Evolutionary conservation across 1,140 invertebrate species (phyloP).

Genomic region (Pemphigus obesinymphae): DNA sequence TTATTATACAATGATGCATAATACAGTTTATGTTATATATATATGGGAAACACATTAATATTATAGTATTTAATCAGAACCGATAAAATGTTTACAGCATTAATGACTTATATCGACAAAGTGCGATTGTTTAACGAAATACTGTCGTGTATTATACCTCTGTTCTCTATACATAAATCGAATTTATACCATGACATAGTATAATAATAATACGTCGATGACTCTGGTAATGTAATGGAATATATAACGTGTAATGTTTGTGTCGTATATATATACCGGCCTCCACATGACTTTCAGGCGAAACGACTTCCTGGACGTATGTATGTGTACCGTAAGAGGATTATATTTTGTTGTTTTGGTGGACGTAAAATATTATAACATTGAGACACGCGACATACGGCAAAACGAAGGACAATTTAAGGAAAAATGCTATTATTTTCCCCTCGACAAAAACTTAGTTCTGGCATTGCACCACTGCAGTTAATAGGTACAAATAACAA

Average conservation of each 20-base stretch:
- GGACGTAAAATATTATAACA: background rate
- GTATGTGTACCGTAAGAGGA: background rate
- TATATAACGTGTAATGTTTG: no score
- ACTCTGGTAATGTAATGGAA: background rate
- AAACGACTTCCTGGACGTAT: conserved; percentile 12
- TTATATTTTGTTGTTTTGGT: background rate
- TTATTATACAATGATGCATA: no score
- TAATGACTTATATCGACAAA: no score
- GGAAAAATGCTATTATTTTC: background rate
- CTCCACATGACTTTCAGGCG: conserved; percentile 14
- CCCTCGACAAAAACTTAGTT: background rate
- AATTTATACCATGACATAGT: no score
- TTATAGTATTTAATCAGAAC: no score
- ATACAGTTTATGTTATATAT: background rate
- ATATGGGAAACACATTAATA: background rate
- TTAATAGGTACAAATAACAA: no score
- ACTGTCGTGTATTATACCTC: no score
- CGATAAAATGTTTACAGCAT: no score
- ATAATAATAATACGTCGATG: background rate
- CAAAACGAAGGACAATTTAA: background rate
- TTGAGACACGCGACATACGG: background rate
- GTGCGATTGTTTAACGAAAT: background rate
- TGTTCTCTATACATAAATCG: no score
- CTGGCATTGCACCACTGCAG: background rate
- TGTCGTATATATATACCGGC: background rate